A percentile compares a stretch with the other conserved stretches of the same genome.
phyloP scores from a whole-genome alignment of 2,888 invertebrate species.

The Plusia festucae region DNA sequence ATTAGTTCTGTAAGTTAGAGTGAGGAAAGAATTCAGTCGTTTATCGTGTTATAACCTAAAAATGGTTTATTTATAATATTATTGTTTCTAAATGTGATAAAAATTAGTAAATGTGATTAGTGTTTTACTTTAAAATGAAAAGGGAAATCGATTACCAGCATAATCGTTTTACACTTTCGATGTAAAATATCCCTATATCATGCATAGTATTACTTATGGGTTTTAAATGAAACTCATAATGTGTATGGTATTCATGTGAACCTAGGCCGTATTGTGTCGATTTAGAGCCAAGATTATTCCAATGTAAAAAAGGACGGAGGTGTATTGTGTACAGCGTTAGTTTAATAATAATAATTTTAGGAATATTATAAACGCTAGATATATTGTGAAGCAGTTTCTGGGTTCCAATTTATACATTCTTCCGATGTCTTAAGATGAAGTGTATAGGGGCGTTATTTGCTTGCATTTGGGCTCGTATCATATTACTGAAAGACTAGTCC shows the following conservation, averaged over 20 bases:
- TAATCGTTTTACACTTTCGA: background rate
- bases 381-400: too few species aligned
- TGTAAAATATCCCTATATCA: background rate
- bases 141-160: background rate
- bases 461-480: too few species aligned
- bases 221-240: background rate
- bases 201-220: background rate
- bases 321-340: background rate
- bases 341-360: background rate
- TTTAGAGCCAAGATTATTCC: background rate
- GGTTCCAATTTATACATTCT: too few species aligned
- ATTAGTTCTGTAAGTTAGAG: background rate
- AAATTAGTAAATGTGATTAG: conserved; percentile 20
- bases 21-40: background rate
- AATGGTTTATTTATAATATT: conserved; percentile 20
- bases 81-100: conserved; percentile 48
- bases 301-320: background rate
- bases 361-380: background rate
- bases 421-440: too few species aligned
- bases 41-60: background rate
- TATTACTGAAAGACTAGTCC: too few species aligned
- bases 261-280: background rate
- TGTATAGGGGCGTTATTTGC: too few species aligned
- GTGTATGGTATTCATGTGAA: background rate
- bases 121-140: conserved; percentile 7